Base-by-base conservation (phyloP, 2,113 vertebrate genomes). In the Salvelinus sp. region DNA sequence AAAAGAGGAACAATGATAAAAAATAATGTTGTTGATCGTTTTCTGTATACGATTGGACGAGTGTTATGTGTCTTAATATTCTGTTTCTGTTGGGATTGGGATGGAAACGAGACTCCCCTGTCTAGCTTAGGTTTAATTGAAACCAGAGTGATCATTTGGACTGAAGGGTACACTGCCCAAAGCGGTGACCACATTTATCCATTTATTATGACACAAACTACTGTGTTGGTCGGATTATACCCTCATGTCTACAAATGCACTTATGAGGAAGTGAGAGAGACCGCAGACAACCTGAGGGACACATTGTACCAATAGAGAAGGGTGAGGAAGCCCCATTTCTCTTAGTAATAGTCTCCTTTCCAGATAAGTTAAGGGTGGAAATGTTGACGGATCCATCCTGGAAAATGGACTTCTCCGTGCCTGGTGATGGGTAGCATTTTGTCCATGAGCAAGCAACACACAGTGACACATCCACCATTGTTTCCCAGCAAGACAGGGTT, bases 1-100 rank as follows among this genome's bases (percentile, higher is more conserved):
- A 91, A 83, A 92, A 92, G 92, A 92, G 95, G 93, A 86, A 85
- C 92, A 91, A 89, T 88, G 90, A 90, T 85, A 84, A 83, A 93
- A 81, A 22, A 68, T 14, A 7, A 65, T 95, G 90, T 94, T 91
- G 87, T 94, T 93, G 90, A 92, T 92, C 87, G 79, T 94, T 77
- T 92, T 90, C 60, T 73, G 72, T 86, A 22, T 54, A 62, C 67
- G 66, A 62, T 67, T 14, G 87, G 90, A 88, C 79, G 82, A 90
- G 79, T 84, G 77, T 85, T 87, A 54, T 54, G 50, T 54, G 87
- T 89, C 89, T 91, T 68, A 16, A 0, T 72, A 74, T 50, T 75
- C 30, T 38, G 65, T 74, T 81, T 77, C 62, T 64, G 67, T 50
- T 16, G 57, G 38, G 63, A 30, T 58, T 28, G 4, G 22, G 60